Conservation (phyloP, 1,140 invertebrate species). For the Drosophila obscura region DNA sequence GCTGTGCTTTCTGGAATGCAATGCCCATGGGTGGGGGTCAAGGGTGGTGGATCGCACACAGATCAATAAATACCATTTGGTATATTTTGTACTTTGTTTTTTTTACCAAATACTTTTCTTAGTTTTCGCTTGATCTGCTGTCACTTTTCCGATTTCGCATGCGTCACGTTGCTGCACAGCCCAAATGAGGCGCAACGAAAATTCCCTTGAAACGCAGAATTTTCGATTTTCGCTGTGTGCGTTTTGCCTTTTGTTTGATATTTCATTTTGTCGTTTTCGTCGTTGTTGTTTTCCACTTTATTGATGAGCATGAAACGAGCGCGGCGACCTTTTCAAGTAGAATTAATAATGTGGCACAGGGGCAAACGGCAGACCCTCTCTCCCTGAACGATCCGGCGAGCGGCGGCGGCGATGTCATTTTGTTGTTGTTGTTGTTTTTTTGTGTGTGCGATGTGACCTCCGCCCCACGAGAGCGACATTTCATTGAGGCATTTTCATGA, state of each 20-base stretch:
- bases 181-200: neutral
- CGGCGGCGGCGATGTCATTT: conserved; percentile 28
- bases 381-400: conserved; percentile 19
- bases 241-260: conserved; percentile 31
- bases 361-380: conserved; percentile 33
- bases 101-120: too few relatives aligned
- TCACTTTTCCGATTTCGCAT: conserved; percentile 6
- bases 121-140: too few relatives aligned
- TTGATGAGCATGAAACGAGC: conserved; percentile 59
- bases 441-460: conserved; percentile 51
- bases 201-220: conserved; percentile 22
- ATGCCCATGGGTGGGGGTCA: conserved; percentile 11
- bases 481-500: conserved; percentile 59
- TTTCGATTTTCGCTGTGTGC: neutral
- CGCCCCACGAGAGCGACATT: conserved; percentile 6
- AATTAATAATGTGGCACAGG: conserved; percentile 79
- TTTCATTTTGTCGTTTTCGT: conserved; percentile 29
- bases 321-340: conserved; percentile 70
- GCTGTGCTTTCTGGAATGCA: conserved; percentile 4
- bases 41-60: neutral
- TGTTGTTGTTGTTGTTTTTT: conserved; percentile 6
- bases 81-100: too few relatives aligned
- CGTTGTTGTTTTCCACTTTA: conserved; percentile 23
- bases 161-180: neutral
- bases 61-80: too few relatives aligned